These are phyloP conservation scores for Pogonomyrmex barbatus DNA, from an alignment of 1,140 invertebrate species.

Conservation along the genomic window DNA sequence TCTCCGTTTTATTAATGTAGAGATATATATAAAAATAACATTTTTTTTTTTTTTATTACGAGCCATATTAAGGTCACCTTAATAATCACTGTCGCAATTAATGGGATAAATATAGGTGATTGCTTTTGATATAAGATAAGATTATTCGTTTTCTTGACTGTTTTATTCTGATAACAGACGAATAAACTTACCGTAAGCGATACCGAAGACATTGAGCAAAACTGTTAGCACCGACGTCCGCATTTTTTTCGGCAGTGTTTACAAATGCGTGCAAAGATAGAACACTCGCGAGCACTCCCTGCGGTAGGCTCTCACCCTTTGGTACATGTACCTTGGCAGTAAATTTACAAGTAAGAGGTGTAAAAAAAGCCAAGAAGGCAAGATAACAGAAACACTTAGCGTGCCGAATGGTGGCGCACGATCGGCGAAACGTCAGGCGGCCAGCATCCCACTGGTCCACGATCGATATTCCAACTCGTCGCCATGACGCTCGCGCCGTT, in stretches of 20 bases:
- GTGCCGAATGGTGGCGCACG: conserved; percentile 41
- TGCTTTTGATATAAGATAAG: background rate
- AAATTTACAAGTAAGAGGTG: conserved; percentile 31
- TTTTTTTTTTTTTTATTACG: background rate
- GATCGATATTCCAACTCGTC: conserved; percentile 79
- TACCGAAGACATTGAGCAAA: conserved; percentile 57
- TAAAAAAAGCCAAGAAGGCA: conserved; percentile 54
- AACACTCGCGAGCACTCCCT: conserved; percentile 53
- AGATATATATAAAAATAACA: background rate
- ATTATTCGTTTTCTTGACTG: background rate
- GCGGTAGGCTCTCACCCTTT: conserved; percentile 20
- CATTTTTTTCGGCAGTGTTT: conserved; percentile 68
- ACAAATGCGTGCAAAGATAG: conserved; percentile 38
- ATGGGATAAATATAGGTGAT: background rate
- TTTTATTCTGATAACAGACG: background rate
- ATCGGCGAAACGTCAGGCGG: conserved; percentile 54
- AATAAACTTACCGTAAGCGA: conserved; percentile 63
- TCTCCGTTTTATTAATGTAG: background rate
- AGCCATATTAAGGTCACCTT: background rate
- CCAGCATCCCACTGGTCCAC: conserved; percentile 75
- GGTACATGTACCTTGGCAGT: conserved; percentile 53
- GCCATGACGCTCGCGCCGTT: conserved; percentile 66
- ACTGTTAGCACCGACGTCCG: conserved; percentile 32
- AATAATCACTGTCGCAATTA: background rate
- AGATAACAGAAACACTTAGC: conserved; percentile 41